Evolutionary conservation across 1,140 invertebrate species (phyloP), one percentile per base, ranked within the genome.

Genomic region (Chironomus tepperi): DNA sequence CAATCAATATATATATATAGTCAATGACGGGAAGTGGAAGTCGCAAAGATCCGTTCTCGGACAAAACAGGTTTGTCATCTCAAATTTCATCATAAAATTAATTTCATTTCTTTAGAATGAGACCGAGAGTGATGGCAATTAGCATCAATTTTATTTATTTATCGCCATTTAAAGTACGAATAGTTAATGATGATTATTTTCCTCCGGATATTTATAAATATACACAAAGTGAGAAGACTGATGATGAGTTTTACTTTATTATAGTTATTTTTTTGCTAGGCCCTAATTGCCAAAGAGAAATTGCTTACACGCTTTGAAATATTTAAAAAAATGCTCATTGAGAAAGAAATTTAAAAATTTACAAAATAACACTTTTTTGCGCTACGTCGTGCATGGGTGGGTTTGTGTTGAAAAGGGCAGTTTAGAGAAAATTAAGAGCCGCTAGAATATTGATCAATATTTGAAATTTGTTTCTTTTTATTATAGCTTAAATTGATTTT

Each of bases 161-260:
- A 18, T 70, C 65, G 18, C 18, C 65, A 70, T 18, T 19, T 19
- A 70, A 34, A 34, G 24, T 34, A 5, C 24, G 24, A 34, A 57
- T 57, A 57, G n/a, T 57, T 57, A 57, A 70, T 70, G 65, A 70
- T 70, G 65, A 70, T 70, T 10, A 16, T 7, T 70, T 70, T 70
- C 65, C 65, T 21, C 5, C 65, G 65, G 65, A 70, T 70, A 21
- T 70, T 70, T 70, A 15, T 47, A 5, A 34, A 5, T 57, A 1
- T 15, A 12, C 12, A 47, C 8, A 34, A 5, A 34, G 24, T 34
- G 24, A 34, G 24, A 34, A 34, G 24, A 5, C 24, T 34, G 24
- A 34, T 34, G 24, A 34, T 34, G 24, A 34, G n/a, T 34, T 34
- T 34, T 34, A 34, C 5, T 34, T 34, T 34, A 34, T 34, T 34